Percentiles rank a stretch among this genome's conserved stretches.
Conservation (phyloP, 2,888 invertebrate genomes). For the Philereme vetulata region DNA sequence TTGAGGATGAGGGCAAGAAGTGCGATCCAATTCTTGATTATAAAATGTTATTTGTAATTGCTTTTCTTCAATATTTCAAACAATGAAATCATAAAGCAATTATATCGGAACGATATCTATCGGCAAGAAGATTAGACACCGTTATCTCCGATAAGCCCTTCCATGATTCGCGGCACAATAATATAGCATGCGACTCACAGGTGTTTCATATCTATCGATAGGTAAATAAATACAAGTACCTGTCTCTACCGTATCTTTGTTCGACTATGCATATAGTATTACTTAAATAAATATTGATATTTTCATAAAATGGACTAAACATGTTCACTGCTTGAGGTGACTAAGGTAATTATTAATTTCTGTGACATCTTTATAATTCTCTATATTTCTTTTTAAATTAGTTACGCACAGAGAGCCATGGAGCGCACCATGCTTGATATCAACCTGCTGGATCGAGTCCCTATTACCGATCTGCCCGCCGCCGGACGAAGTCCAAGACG, state of each 20-base stretch:
- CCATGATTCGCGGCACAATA: constrained; percentile 15
- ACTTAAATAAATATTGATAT: background rate
- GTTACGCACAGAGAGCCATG: too few species aligned
- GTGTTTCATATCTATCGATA: constrained; percentile 20
- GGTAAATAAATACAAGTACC: background rate
- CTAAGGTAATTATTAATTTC: too few species aligned
- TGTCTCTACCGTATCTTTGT: constrained; percentile 1
- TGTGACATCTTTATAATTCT: too few species aligned
- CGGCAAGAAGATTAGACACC: constrained; percentile 3
- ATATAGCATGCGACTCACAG: constrained; percentile 11
- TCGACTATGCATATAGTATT: constrained; percentile 4
- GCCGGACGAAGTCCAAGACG: too few species aligned
- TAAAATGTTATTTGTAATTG: too few species aligned
- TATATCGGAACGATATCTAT: constrained; percentile 14
- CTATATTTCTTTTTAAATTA: too few species aligned
- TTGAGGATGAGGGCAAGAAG: too few species aligned
- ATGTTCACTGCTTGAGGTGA: background rate
- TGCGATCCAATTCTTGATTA: too few species aligned
- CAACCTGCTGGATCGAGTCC: too few species aligned
- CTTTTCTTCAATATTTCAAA: background rate
- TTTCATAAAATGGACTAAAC: background rate
- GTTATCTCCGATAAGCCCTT: constrained; percentile 14
- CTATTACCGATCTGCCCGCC: too few species aligned
- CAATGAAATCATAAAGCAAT: constrained; percentile 18
- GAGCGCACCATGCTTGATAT: too few species aligned